These are phyloP conservation scores for Phanerotoma sp. DNA, from an alignment of 2,888 invertebrate genomes.

Conservation along the genomic window DNA sequence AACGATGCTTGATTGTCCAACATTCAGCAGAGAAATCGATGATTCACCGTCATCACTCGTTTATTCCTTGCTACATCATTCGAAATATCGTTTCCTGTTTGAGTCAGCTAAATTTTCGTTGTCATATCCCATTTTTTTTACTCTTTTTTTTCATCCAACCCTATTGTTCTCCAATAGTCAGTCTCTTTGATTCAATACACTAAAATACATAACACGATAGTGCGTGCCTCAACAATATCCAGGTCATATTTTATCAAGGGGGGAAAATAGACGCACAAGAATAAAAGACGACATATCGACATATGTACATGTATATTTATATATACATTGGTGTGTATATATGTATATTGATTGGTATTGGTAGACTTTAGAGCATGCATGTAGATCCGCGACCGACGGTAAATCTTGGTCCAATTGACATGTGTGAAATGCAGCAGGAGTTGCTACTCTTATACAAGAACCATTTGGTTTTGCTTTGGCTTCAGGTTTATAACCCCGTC, in stretches of 20 bases:
- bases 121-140: background rate
- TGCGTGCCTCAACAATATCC: conserved; percentile 21
- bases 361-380: conserved; percentile 16
- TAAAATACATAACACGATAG: conserved; percentile 1
- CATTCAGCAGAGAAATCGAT: conserved; percentile 21
- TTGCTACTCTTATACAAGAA: conserved; percentile 38
- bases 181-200: background rate
- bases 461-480: conserved; percentile 33
- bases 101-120: background rate
- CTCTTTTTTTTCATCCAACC: background rate
- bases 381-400: conserved; percentile 39
- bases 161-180: background rate
- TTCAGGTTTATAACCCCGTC: conserved; percentile 26
- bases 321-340: conserved; percentile 14
- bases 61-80: conserved; percentile 7
- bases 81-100: background rate
- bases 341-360: conserved; percentile 18
- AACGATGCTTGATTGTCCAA: conserved; percentile 13
- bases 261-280: conserved; percentile 34
- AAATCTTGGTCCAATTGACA: conserved; percentile 53
- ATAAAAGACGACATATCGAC: conserved; percentile 15
- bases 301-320: conserved; percentile 1
- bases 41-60: conserved; percentile 22
- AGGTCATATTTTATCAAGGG: conserved; percentile 47
- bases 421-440: conserved; percentile 52